A percentile compares a stretch with the other conserved stretches of the same genome.
Conservation (phyloP, 2,113 vertebrate species). For the Gracilinanus agilis region DNA sequence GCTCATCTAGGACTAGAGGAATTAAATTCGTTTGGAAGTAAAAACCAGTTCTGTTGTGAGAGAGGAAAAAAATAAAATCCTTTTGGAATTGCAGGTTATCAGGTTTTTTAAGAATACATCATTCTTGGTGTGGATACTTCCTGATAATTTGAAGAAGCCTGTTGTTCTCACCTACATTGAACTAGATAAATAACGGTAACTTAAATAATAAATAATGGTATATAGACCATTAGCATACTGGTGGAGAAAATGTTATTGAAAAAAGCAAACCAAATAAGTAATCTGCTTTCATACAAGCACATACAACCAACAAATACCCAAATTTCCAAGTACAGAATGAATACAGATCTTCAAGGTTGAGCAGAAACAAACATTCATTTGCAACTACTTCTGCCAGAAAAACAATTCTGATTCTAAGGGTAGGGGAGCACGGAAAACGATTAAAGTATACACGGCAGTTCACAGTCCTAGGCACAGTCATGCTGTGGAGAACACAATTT, state of each 20-base stretch:
- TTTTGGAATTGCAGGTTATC: conserved; percentile 4
- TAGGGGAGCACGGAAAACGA: conserved; percentile 3
- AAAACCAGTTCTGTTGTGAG: background rate
- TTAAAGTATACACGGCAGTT: background rate
- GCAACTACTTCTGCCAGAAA: conserved; percentile 61
- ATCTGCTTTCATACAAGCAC: conserved; percentile 21
- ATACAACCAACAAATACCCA: conserved; percentile 20
- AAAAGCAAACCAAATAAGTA: background rate
- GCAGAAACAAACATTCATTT: conserved; percentile 74
- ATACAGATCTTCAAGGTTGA: conserved; percentile 63
- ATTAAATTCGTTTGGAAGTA: background rate
- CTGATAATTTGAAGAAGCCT: conserved; percentile 1
- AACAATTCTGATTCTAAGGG: conserved; percentile 51
- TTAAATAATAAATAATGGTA: background rate
- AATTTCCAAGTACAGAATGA: conserved; percentile 50
- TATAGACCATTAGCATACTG: background rate
- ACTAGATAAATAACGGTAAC: background rate
- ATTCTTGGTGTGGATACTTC: background rate
- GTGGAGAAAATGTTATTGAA: background rate
- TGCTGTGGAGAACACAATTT: conserved; percentile 77
- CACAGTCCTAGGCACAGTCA: conserved; percentile 63
- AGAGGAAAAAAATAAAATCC: background rate
- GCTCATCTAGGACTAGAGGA: background rate
- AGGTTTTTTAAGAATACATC: conserved; percentile 1
- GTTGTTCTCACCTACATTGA: background rate